A percentile compares a stretch with the other conserved stretches of the same genome.
Evolutionary conservation across 2,113 vertebrate species (phyloP).

Genomic region (Crotalus viridis): DNA sequence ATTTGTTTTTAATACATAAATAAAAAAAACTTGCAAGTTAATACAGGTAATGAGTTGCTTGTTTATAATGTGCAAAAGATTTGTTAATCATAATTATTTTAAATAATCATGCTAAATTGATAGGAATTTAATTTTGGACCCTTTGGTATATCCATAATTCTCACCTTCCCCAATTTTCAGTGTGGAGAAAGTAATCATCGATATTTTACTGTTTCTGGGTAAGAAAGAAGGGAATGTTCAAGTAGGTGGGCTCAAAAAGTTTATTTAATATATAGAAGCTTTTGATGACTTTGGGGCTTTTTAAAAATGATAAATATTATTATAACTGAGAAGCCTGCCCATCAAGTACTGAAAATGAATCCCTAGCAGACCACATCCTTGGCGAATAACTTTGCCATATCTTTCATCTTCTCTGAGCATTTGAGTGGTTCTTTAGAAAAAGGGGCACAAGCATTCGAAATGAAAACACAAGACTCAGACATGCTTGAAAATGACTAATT

Average conservation of each 20-base stretch:
- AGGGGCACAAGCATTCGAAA: background rate
- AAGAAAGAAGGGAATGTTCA: background rate
- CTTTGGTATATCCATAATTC: background rate
- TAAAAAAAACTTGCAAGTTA: background rate
- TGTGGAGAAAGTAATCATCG: background rate
- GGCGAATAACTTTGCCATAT: background rate
- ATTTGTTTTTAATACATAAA: background rate
- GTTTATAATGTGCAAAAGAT: background rate
- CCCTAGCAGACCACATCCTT: background rate
- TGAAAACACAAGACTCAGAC: background rate
- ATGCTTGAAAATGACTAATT: background rate
- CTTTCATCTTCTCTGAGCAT: background rate
- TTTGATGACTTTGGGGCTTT: background rate
- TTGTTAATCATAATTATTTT: background rate
- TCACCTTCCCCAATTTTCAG: background rate
- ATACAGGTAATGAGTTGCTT: background rate
- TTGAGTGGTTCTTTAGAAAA: background rate
- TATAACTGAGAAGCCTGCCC: background rate
- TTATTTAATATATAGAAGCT: background rate
- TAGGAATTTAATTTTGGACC: background rate
- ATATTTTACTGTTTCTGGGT: background rate
- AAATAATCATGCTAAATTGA: background rate
- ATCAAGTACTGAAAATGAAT: background rate
- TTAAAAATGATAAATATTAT: background rate
- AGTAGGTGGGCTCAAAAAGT: background rate